Evolutionary conservation across 2,113 vertebrate genomes (phyloP), one percentile per base, ranked within the genome.

Genomic region (Lontra canadensis): DNA sequence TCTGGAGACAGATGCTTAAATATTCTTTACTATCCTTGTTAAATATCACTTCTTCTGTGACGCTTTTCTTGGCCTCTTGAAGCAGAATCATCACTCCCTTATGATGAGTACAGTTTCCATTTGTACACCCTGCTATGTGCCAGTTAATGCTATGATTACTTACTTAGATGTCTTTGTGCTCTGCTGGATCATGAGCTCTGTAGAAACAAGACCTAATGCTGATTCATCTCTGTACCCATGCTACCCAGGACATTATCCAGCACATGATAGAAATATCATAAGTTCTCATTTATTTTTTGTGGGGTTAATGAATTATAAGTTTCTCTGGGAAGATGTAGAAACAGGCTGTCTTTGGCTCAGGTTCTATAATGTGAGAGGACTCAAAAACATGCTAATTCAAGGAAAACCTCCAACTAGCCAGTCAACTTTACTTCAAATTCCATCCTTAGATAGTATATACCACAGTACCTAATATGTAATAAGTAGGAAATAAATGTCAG

Each of bases 1-100:
- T 92, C 88, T 90, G 42, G n/a, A 95, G 57, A 65, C 42, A 83
- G 4, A 36, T 63, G 9, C 17, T 95, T 84, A 88, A 92, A 81
- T 47, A 7, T 31, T 80, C 34, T 76, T 69, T 7, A 59, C 49
- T 74, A 47, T 0, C 10, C 63, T 67, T 44, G 29, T 93, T 71
- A 39, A 90, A 90, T 47, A 85, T 57, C 52, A 42, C n/a, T 44
- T 85, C 14, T 88, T 89, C 44, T 93, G 14, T 26, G 42, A 80
- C 65, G 26, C 36, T 90, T 94, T 80, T 52, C 47, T 95, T 86
- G 74, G 82, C 21, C 13, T 95, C 31, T 14, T 44, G 84, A 95
- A 92, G 47, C 18, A 88, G 69, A 95, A 61, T 42, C 26, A n/a
- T 59, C 59, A 61, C 31, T 95, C 29, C 39, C n/a, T 93, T 87